Evolutionary conservation across 2,113 vertebrate genomes (phyloP), one percentile per base, ranked within the genome.

Genomic region (Condylura cristata): DNA sequence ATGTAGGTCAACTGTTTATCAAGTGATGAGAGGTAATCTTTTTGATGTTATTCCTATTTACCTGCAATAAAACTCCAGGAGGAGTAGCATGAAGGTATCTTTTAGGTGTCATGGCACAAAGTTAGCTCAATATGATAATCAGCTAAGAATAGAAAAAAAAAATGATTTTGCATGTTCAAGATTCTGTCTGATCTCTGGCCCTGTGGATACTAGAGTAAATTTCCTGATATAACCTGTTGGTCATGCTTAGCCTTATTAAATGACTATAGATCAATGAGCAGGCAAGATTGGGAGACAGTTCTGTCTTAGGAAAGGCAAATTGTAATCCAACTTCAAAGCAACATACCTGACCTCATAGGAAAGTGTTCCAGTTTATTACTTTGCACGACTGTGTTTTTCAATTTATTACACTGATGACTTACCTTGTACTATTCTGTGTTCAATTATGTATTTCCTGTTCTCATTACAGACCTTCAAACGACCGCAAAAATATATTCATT

Each of bases 391-490:
- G 74, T 89, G 53, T 94, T 60, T 71, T 85, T 96, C 51, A 32
- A 94, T 97, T 71, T 93, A 74, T 92, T 96, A 96, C 79, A 89
- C 89, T 66, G 74, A 94, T 91, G 51, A 94, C 96, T 98, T 78
- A n/a, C 90, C 24, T 0, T 88, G 78, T 94, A 72, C 96, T 90
- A 14, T 78, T 93, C 9, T 51, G 11, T 65, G 81, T 96, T 98
- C 93, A 96, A 98, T 97, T 97, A 97, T 97, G 89, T 96, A 98
- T 96, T 97, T 97, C 90, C 95, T 96, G 91, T 88, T 97, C 98
- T 98, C 97, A 95, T 98, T 96, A 97, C 74, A 93, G 96, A 97
- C 96, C 96, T 98, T 98, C 97, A 97, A 98, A 98, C 44, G 95
- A 96, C 97, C 34, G 51, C 56, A 34, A 97, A 98, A 98, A 97